phyloP scores from a whole-genome alignment of 2,888 invertebrate genomes.

The Amblyjoppa proteus region DNA sequence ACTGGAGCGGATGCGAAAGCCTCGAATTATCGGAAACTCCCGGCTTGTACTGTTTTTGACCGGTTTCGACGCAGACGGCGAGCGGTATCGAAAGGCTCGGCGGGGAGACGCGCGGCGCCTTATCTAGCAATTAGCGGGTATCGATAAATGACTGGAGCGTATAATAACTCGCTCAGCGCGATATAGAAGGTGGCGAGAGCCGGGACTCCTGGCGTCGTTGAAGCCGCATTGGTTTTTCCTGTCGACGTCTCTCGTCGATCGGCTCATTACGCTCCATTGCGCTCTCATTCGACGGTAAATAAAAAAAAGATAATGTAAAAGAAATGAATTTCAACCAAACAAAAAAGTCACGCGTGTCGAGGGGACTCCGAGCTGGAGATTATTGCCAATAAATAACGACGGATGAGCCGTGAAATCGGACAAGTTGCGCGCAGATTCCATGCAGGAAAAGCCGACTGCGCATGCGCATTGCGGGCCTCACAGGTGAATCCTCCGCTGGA shows the following conservation, averaged over 20 bases:
- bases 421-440: slow-evolving; percentile 36
- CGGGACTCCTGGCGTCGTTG: slow-evolving; percentile 10
- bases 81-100: background rate
- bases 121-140: slow-evolving; percentile 60
- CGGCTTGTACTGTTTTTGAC: no score
- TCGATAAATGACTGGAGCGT: slow-evolving; percentile 51
- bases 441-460: slow-evolving; percentile 18
- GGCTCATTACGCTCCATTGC: slow-evolving; percentile 52
- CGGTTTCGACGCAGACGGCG: no score
- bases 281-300: background rate
- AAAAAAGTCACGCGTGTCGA: background rate
- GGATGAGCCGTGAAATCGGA: slow-evolving; percentile 58
- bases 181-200: slow-evolving; percentile 21
- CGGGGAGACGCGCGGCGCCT: slow-evolving; percentile 11
- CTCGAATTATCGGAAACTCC: background rate
- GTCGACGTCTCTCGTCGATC: slow-evolving; percentile 27
- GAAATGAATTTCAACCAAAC: background rate
- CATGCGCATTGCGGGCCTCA: background rate
- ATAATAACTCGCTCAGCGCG: slow-evolving; percentile 29
- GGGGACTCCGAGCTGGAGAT: slow-evolving; percentile 38
- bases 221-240: slow-evolving; percentile 25
- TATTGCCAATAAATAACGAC: slow-evolving; percentile 56
- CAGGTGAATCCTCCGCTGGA: background rate
- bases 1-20: background rate
- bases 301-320: background rate